These are phyloP conservation scores for Nymphalis polychloros DNA, from an alignment of 2,888 invertebrate genomes.

Conservation along the genomic window DNA sequence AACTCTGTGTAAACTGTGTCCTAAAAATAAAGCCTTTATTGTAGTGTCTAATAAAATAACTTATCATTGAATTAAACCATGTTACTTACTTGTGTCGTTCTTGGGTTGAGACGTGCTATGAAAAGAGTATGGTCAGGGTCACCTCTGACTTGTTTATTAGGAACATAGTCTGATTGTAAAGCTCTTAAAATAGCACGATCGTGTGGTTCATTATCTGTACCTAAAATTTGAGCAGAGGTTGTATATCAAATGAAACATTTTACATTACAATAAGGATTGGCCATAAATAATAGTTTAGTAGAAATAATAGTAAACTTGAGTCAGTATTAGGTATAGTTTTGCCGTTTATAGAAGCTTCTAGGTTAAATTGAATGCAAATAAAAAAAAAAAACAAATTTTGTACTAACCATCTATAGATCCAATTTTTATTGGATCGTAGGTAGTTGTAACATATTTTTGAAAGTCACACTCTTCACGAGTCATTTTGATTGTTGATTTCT, in stretches of 20 bases:
- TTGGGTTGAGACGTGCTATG: conserved; percentile 86
- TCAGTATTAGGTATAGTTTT: no score
- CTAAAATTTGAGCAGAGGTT: conserved; percentile 44
- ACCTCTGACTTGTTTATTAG: conserved; percentile 85
- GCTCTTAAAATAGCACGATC: conserved; percentile 89
- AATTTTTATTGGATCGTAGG: conserved; percentile 89
- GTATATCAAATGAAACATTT: no score
- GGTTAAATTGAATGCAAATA: no score
- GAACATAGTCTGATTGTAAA: conserved; percentile 83
- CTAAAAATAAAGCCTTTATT: conserved; percentile 48
- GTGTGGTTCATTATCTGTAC: conserved; percentile 90
- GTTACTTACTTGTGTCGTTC: conserved; percentile 80
- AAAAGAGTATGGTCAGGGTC: conserved; percentile 88
- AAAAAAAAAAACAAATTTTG: no score
- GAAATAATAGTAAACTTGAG: no score
- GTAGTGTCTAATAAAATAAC: background rate
- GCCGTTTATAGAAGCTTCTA: no score
- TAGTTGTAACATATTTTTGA: conserved; percentile 64
- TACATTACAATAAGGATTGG: no score
- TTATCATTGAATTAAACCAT: background rate
- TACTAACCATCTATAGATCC: conserved; percentile 90
- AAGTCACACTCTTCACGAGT: conserved; percentile 49
- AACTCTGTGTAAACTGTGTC: conserved; percentile 81
- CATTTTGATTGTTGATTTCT: conserved; percentile 28
- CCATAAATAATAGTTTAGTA: no score